These are phyloP conservation scores for Paracentrotus lividus DNA, from an alignment of 53 echinoderm and acorn worm species.

Conservation along the genomic window DNA sequence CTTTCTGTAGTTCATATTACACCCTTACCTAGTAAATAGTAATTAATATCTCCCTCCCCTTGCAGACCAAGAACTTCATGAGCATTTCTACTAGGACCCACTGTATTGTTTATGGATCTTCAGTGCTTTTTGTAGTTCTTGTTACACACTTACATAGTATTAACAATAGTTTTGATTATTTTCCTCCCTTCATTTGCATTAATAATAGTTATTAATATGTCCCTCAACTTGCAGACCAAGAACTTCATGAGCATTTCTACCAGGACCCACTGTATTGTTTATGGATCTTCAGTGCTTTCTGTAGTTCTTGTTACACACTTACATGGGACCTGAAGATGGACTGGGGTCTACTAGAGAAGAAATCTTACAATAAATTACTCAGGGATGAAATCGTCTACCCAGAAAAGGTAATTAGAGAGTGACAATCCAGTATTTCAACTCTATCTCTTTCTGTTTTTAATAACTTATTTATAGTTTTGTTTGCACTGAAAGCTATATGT, in stretches of 20 bases:
- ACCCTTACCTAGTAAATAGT: too few species aligned
- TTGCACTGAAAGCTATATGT: too few species aligned
- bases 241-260: slow-evolving; percentile 42
- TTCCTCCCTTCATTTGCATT: too few species aligned
- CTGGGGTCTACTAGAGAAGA: slow-evolving; percentile 91
- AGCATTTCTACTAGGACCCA: slow-evolving; percentile 70
- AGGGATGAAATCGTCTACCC: slow-evolving; percentile 95
- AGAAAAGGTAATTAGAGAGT: slow-evolving; percentile 73
- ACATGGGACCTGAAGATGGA: slow-evolving; percentile 99
- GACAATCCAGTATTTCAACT: neutral
- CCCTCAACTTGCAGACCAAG: neutral
- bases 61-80: too few species aligned
- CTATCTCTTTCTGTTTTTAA: too few species aligned
- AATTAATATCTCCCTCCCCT: too few species aligned
- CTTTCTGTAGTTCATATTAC: too few species aligned
- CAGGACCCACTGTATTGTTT: slow-evolving; percentile 84
- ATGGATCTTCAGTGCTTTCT: slow-evolving; percentile 88
- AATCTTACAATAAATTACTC: slow-evolving; percentile 86
- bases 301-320: slow-evolving; percentile 97
- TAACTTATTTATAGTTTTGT: too few species aligned
- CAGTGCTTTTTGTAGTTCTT: slow-evolving; percentile 68
- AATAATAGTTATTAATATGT: too few species aligned
- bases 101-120: slow-evolving; percentile 82
- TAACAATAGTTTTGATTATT: neutral
- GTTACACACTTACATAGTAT: neutral